Conservation (phyloP, 1,140 invertebrate species). For the Agrypnia vestita region DNA sequence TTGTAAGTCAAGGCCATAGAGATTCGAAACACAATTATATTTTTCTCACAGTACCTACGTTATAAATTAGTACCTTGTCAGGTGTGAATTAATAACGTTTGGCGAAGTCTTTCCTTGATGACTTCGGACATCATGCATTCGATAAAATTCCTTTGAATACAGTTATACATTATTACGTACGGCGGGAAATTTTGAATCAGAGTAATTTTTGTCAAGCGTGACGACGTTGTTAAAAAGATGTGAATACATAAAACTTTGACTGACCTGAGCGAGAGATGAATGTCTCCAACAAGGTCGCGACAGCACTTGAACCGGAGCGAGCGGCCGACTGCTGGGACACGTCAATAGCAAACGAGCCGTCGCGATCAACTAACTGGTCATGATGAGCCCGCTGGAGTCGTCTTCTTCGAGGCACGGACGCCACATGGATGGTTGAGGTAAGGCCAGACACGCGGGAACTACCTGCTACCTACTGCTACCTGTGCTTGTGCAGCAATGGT, state of each 20-base stretch:
- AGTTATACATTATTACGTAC: neutral
- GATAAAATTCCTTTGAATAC: neutral
- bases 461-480: neutral
- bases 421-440: neutral
- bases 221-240: neutral
- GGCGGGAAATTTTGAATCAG: constrained; percentile 8
- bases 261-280: constrained; percentile 20
- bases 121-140: no score
- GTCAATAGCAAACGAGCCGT: constrained; percentile 31
- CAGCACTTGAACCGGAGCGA: neutral
- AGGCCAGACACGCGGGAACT: neutral
- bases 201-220: neutral
- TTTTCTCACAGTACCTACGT: neutral
- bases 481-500: constrained; percentile 7
- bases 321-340: constrained; percentile 30
- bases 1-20: neutral
- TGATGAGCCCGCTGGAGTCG: constrained; percentile 10
- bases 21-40: neutral
- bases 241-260: constrained; percentile 3
- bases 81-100: neutral
- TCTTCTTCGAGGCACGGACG: constrained; percentile 12
- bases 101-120: neutral
- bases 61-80: neutral
- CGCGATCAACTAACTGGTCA: constrained; percentile 30
- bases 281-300: constrained; percentile 3